phyloP scores from a whole-genome alignment of 2,888 invertebrate genomes.

The Drosophila mercatorum region DNA sequence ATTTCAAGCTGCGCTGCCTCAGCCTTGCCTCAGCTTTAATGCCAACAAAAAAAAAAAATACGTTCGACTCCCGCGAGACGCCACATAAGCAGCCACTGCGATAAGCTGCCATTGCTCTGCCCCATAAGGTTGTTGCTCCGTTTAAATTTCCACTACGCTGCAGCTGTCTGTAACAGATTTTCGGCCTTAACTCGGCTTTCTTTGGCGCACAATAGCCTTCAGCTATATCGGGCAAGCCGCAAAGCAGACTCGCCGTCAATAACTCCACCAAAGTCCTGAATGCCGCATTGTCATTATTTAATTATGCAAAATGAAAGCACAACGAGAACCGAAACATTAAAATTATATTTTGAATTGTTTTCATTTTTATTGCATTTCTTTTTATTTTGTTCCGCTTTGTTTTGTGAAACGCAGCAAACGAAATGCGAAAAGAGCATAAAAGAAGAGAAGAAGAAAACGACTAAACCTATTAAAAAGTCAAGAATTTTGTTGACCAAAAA shows the following conservation, averaged over 20 bases:
- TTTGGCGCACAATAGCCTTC: slow-evolving; percentile 52
- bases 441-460: slow-evolving; percentile 28
- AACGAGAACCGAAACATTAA: slow-evolving; percentile 44
- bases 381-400: slow-evolving; percentile 13
- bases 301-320: slow-evolving; percentile 64
- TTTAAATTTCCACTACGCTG: slow-evolving; percentile 47
- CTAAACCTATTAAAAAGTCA: slow-evolving; percentile 68
- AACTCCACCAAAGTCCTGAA: slow-evolving; percentile 30
- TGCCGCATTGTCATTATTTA: slow-evolving; percentile 66
- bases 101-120: slow-evolving; percentile 10
- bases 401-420: slow-evolving; percentile 12
- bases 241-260: slow-evolving; percentile 39
- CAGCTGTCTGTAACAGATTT: slow-evolving; percentile 64
- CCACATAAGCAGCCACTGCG: slow-evolving; percentile 4
- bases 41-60: not conserved
- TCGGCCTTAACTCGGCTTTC: slow-evolving; percentile 22
- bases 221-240: slow-evolving; percentile 28
- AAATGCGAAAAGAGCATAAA: slow-evolving; percentile 22
- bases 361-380: slow-evolving; percentile 34
- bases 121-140: slow-evolving; percentile 33
- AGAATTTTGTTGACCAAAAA: slow-evolving; percentile 39
- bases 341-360: slow-evolving; percentile 58
- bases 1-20: slow-evolving; percentile 13
- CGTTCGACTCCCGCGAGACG: slow-evolving; percentile 13
- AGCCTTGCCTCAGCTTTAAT: slow-evolving; percentile 14